phyloP scores from a whole-genome alignment of 2,797 vertebrate species.

The Chiroxiphia lanceolata region DNA sequence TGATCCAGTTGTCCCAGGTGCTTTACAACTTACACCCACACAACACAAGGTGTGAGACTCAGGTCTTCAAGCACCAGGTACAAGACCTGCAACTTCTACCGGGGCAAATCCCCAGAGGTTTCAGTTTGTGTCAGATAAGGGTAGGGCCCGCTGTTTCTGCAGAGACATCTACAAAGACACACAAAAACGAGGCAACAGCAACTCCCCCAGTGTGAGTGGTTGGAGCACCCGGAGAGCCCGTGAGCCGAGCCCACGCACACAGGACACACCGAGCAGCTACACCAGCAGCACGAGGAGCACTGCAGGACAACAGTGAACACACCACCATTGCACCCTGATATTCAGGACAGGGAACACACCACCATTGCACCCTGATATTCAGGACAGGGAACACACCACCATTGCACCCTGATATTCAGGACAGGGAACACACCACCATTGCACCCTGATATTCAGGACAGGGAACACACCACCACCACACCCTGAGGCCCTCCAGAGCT shows the following conservation, averaged over 20 bases:
- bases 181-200: neutral
- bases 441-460: no score
- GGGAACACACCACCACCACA: neutral
- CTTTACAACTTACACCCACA: neutral
- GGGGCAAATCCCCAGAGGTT: neutral
- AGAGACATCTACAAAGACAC: neutral
- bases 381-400: no score
- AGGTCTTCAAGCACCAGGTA: neutral
- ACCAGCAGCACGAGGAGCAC: neutral
- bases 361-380: no score
- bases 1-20: neutral
- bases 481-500: neutral
- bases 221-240: neutral
- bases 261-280: fast-evolving
- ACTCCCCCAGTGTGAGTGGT: neutral
- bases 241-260: neutral
- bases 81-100: fast-evolving
- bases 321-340: no score
- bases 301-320: neutral
- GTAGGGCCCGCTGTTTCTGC: neutral
- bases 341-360: neutral
- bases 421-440: no score
- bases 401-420: no score
- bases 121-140: neutral
- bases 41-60: neutral